Evolutionary conservation across 2,113 vertebrate species (phyloP), one percentile per base, ranked within the genome.

Genomic region (Puffinus mauretanicus): DNA sequence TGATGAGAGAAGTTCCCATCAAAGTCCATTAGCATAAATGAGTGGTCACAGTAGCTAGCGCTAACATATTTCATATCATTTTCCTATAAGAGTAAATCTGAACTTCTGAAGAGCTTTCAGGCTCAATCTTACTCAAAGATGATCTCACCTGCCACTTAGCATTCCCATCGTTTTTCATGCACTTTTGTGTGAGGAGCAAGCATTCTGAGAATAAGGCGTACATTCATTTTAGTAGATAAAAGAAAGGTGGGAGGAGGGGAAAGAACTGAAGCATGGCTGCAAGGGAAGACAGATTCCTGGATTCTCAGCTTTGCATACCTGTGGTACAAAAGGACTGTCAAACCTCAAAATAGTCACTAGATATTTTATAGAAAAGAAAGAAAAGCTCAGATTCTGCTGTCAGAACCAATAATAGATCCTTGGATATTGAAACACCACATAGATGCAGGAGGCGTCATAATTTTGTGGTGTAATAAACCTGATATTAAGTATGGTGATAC

Each of bases 1-100:
- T 95, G 79, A 92, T 87, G 73, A 90, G 49, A 94, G 76, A 91
- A 47, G 66, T 90, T 96, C 78, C 90, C 76, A 94, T 96, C 66
- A 30, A 93, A 96, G 92, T 57, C 71, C 94, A 90, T 96, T 95
- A 95, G 60, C 82, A 78, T 89, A 94, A 96, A 42, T 82, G 67
- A 95, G 95, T 94, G 65, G 82, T 67, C 65, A 75, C 88, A 90
- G 91, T 75, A 72, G 46, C 88, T 79, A n/a, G 30, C 34, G 64
- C 70, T 82, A 76, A 93, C 34, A 72, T 58, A n/a, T 80, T 96
- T 96, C 32, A 57, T 91, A 80, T 83, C 88, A 16, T 92, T 79
- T 94, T 82, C 80, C 38, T 97, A 18, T 25, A 70, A 90, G 60
- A 80, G 75, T 70, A 64, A 95, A 57, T 75, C 42, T 76, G 62